phyloP scores from a whole-genome alignment of 2,888 invertebrate genomes.

The Ditula angustiorana region DNA sequence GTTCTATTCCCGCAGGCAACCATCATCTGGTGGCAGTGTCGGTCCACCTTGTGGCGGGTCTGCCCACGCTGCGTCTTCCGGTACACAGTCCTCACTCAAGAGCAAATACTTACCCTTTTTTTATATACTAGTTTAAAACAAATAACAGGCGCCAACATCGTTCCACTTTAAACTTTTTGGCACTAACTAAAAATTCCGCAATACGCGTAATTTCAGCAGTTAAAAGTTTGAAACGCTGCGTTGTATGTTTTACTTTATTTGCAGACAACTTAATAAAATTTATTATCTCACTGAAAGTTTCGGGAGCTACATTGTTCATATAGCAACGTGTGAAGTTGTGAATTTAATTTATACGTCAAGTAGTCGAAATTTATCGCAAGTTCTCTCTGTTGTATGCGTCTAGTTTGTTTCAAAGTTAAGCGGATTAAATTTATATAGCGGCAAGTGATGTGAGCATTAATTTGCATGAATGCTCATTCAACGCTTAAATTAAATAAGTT shows the following conservation, averaged over 20 bases:
- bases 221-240: slow-evolving; percentile 46
- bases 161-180: not conserved
- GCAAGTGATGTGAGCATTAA: not conserved
- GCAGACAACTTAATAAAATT: slow-evolving; percentile 57
- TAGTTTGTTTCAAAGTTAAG: slow-evolving; percentile 12
- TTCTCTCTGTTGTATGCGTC: slow-evolving; percentile 4
- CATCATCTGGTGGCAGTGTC: too few relatives aligned
- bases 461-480: not conserved
- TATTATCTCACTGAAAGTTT: slow-evolving; percentile 62
- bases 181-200: slow-evolving; percentile 21
- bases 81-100: too few relatives aligned
- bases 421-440: slow-evolving; percentile 13
- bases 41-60: too few relatives aligned
- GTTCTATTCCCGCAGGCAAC: too few relatives aligned
- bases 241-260: slow-evolving; percentile 56
- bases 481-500: not conserved
- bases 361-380: slow-evolving; percentile 43
- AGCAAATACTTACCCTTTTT: too few relatives aligned
- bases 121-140: too few relatives aligned
- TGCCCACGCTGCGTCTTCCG: too few relatives aligned
- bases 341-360: slow-evolving; percentile 55
- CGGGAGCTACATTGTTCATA: slow-evolving; percentile 55
- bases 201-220: slow-evolving; percentile 12
- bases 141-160: not conserved
- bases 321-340: slow-evolving; percentile 54